phyloP scores from a whole-genome alignment of 2,797 vertebrate genomes.

The Malurus splendens region DNA sequence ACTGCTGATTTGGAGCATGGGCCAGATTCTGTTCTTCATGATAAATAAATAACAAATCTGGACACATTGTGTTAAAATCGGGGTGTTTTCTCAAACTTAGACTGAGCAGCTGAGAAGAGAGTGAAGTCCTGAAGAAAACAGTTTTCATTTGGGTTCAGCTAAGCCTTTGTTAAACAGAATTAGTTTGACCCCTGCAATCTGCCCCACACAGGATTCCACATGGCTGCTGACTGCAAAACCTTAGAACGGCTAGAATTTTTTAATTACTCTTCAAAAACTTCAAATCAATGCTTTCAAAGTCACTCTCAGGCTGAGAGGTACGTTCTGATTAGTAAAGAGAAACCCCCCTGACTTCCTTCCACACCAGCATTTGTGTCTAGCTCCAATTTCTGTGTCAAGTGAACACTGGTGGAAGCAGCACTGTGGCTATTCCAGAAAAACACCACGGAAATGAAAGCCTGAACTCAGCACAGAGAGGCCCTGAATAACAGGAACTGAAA shows the following conservation, averaged over 20 bases:
- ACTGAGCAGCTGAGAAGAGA: not conserved
- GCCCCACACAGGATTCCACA: not conserved
- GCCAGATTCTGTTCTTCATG: not conserved
- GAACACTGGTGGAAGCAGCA: not conserved
- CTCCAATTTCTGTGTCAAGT: not conserved
- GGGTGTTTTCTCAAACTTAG: not conserved
- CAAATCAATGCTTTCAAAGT: not conserved
- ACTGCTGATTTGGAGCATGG: not conserved
- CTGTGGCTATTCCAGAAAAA: not conserved
- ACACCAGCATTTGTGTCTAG: not conserved
- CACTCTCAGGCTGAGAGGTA: not conserved
- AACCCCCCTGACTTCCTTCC: not conserved
- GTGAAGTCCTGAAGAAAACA: not conserved
- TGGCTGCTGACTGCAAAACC: not conserved
- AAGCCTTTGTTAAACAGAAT: not conserved
- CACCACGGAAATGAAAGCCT: not conserved
- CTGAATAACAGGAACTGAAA: not conserved
- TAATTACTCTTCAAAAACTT: not conserved
- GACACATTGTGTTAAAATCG: not conserved
- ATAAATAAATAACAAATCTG: not conserved
- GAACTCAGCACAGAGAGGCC: not conserved
- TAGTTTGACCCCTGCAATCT: accelerated
- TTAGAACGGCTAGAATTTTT: not conserved
- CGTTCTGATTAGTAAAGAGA: not conserved
- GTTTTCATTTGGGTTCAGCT: not conserved